Evolutionary conservation across 2,797 vertebrate genomes (phyloP).

Genomic region (Silurus lanzhouensis): DNA sequence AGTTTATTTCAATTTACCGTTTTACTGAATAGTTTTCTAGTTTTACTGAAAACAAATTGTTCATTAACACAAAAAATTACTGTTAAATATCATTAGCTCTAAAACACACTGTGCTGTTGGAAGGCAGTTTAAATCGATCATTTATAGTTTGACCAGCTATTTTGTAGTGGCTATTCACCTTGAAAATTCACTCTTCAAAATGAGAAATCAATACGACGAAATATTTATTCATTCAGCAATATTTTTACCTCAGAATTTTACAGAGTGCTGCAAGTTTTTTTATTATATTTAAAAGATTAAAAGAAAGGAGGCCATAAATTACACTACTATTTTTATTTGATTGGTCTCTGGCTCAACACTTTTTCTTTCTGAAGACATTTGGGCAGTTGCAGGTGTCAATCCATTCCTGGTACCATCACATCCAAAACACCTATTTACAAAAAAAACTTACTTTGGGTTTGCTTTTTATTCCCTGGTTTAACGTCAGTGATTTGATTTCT

Average conservation of each 20-base stretch:
- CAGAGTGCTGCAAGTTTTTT: not conserved
- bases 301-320: not conserved
- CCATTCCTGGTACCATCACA: not conserved
- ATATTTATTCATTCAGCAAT: no score
- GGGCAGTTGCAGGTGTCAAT: slow-evolving; percentile 11
- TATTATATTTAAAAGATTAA: not conserved
- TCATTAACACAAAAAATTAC: not conserved
- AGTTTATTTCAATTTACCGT: not conserved
- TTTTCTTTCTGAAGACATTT: not conserved
- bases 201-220: no score
- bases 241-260: no score
- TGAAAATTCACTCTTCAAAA: no score
- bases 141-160: not conserved
- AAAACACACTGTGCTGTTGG: not conserved
- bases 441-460: not conserved
- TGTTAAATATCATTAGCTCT: not conserved
- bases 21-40: not conserved
- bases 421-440: not conserved
- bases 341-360: not conserved
- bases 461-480: not conserved
- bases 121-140: not conserved
- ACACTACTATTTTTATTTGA: not conserved
- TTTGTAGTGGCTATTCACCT: no score
- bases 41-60: no score
- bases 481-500: not conserved